Base-by-base conservation (phyloP, 2,797 vertebrate species). In the Pangasius mekongensis region DNA sequence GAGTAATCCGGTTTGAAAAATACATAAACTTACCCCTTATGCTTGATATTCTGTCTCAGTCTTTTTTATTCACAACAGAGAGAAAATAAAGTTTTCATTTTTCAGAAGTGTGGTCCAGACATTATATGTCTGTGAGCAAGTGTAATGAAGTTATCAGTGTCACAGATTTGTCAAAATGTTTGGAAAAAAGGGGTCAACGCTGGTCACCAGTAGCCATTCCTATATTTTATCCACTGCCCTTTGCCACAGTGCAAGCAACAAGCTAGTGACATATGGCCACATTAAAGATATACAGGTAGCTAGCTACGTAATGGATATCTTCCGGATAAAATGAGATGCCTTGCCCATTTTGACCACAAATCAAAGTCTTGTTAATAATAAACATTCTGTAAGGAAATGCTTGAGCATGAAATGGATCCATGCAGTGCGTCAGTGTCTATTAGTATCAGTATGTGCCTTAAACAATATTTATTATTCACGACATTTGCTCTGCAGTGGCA, bases 311-410 rank as follows among this genome's bases (percentile, higher is more conserved):
- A 62, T 13, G 3, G 56, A 62, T 82, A 62, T 43, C 33, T 16
- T 62, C 33, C 22, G 2, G 56, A 7, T 43, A 82, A 58, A 62
- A 62, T 62, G 22, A 82, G 33, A 62, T 8, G 5, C 13, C 20
- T 43, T 43, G 36, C 56, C 22, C 30, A 22, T 39, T 58, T 36
- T 81, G 78, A 36, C 20, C 78, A 82, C 56, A 82, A 81, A 81
- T 60, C 54, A 60, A 78, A 54, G n/a, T 78, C 16, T 78, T 78
- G 49, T 33, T 30, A 78, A 78, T 78, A 78, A 77, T 52, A 77
- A 39, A 81, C 54, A 39, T 60, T 24, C 20, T 39, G 30, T 39
- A 39, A 22, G 8, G 18, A 39, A 60, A 43, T 39, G 14, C 80
- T 27, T 43, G 22, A 43, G 52, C 27, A 62, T 43, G 39, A 27